Evolutionary conservation across 2,113 vertebrate genomes (phyloP), one percentile per base, ranked within the genome.

Genomic region (Tragulus kanchil): DNA sequence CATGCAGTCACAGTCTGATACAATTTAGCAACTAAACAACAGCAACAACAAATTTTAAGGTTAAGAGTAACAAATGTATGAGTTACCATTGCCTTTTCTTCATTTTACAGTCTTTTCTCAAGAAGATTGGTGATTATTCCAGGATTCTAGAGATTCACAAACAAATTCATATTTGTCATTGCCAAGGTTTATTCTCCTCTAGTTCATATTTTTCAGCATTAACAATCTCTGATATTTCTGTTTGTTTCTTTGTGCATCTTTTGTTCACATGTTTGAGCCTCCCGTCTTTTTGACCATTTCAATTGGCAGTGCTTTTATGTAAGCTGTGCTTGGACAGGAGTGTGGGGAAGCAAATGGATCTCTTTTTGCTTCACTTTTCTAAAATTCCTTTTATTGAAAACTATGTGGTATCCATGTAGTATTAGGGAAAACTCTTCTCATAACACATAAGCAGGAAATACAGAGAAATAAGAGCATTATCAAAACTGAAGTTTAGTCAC

Each of bases 361-460:
- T 67, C 28, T 50, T 92, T 87, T 61, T 65, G 62, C 58, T 91
- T 86, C 4, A 61, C 0, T 81, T 95, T 42, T 31, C 82, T 8
- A 31, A 48, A 56, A n/a, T 85, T 61, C 48, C 28, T 31, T 86
- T 91, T 69, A 67, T 56, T 89, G 81, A 93, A 97, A 97, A 65
- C 28, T 61, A 1, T 71, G 12, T 61, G 25, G 54, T 83, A 6
- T 73, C 3, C 23, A 21, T 58, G 7, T 6, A 45, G 26, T 65
- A 42, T 69, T 59, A 82, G 42, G 61, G 56, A 85, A 86, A 94
- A 3, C 8, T 79, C 28, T 54, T n/a, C 59, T 64, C 50, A 69
- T 0, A 87, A 23, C 17, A 82, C 4, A 50, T 19, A 71, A 90
- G 16, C n/a, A 81, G 28, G 23, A 78, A 77, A 8, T 82, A 42